Percentiles rank a stretch among this genome's conserved stretches.
Evolutionary conservation across 2,888 invertebrate genomes (phyloP).

Genomic region (Camponotus fellah): DNA sequence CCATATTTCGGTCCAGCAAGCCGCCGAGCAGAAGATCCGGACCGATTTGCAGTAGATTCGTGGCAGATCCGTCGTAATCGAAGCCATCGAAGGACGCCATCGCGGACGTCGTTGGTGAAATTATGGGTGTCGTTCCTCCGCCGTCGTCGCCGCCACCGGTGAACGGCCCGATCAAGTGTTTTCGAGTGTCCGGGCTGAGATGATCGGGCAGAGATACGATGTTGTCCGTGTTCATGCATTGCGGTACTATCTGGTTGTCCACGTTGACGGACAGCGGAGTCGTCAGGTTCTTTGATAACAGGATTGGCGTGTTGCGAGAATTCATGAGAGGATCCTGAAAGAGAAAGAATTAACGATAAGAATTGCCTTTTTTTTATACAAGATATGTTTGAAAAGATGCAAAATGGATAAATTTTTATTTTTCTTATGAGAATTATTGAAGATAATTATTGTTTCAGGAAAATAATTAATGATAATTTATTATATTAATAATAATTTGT

Average conservation of each 20-base stretch:
- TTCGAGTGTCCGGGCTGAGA: slow-evolving; percentile 64
- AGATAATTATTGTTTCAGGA: too few species aligned
- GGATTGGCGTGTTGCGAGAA: slow-evolving; percentile 70
- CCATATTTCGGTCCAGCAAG: slow-evolving; percentile 68
- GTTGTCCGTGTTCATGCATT: slow-evolving; percentile 44
- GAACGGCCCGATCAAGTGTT: slow-evolving; percentile 62
- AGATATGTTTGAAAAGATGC: slow-evolving; percentile 6
- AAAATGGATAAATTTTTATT: not conserved
- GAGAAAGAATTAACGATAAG: not conserved
- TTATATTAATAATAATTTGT: too few species aligned
- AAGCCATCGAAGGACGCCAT: slow-evolving; percentile 67
- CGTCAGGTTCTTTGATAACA: slow-evolving; percentile 58
- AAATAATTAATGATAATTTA: not conserved
- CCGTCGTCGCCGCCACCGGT: slow-evolving; percentile 18
- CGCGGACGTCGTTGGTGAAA: slow-evolving; percentile 63
- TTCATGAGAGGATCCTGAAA: slow-evolving; percentile 68
- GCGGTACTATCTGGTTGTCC: slow-evolving; percentile 75
- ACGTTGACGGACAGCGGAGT: slow-evolving; percentile 69
- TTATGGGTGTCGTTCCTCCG: slow-evolving; percentile 31
- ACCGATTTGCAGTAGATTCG: slow-evolving; percentile 63
- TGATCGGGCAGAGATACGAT: slow-evolving; percentile 56
- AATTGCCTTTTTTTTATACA: not conserved
- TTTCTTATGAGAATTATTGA: not conserved
- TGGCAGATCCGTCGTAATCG: slow-evolving; percentile 69
- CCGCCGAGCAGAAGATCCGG: slow-evolving; percentile 66